Conservation (phyloP, 2,113 vertebrate genomes). For the Anguilla japonica region DNA sequence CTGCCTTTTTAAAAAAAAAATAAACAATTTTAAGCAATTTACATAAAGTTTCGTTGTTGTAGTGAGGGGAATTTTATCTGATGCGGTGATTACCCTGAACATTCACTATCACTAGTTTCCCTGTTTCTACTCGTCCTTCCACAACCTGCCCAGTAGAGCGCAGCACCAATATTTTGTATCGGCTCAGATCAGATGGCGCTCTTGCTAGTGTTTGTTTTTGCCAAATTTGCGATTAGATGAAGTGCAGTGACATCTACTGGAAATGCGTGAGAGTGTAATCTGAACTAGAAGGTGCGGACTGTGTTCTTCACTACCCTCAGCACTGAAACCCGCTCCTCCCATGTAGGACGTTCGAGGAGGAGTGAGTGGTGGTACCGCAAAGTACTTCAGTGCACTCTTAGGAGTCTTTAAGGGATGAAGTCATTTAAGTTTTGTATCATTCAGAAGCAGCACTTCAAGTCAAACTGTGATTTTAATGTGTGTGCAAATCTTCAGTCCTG, state of each 20-base stretch:
- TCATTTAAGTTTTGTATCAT: too few relatives aligned
- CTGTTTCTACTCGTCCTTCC: background rate
- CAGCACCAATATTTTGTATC: background rate
- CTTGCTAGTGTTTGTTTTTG: background rate
- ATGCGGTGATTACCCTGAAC: background rate
- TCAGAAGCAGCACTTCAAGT: too few relatives aligned
- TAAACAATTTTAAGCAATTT: too few relatives aligned
- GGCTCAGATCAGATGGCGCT: background rate
- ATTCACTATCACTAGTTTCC: background rate
- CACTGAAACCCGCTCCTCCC: background rate
- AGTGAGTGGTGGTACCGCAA: too few relatives aligned
- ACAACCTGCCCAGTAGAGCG: background rate
- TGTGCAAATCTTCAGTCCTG: too few relatives aligned
- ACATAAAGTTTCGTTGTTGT: background rate
- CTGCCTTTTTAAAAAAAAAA: background rate
- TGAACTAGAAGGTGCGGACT: background rate
- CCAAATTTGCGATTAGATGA: background rate
- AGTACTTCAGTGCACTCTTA: too few relatives aligned
- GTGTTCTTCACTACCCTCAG: background rate
- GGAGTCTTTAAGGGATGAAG: too few relatives aligned
- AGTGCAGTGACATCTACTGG: conserved; percentile 11
- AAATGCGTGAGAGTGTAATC: background rate
- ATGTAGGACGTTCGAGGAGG: too few relatives aligned
- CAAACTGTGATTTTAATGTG: too few relatives aligned
- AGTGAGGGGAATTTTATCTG: background rate